Conservation (phyloP, 2,113 vertebrate species). For the Hippocampus abdominalis region DNA sequence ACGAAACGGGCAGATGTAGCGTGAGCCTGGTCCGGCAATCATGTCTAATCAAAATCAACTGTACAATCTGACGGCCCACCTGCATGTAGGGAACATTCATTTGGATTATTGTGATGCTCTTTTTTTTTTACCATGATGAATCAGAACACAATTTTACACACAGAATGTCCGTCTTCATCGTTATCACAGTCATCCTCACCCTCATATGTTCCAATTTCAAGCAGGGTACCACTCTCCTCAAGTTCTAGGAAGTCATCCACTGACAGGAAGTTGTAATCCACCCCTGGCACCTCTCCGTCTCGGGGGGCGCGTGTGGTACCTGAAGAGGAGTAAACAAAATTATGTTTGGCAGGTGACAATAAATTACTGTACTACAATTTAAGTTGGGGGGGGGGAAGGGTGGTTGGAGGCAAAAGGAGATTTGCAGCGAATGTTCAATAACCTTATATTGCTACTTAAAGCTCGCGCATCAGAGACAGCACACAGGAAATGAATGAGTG, state of each 20-base stretch:
- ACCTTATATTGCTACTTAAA: constrained; percentile 6
- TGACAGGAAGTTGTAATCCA: constrained; percentile 95
- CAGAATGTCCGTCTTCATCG: constrained; percentile 25
- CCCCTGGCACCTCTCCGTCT: constrained; percentile 90
- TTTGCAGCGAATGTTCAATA: neutral
- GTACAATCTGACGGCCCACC: constrained; percentile 22
- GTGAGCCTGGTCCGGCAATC: constrained; percentile 56
- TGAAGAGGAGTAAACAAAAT: constrained; percentile 43
- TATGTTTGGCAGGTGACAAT: constrained; percentile 9
- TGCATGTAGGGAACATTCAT: constrained; percentile 36
- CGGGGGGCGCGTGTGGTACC: constrained; percentile 92
- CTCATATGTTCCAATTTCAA: constrained; percentile 96
- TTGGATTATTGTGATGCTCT: constrained; percentile 23
- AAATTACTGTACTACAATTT: neutral
- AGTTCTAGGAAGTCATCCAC: constrained; percentile 90
- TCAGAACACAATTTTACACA: constrained; percentile 38
- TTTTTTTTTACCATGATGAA: constrained; percentile 31
- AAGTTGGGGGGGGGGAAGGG: neutral
- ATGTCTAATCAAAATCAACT: constrained; percentile 51
- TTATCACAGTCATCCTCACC: constrained; percentile 71
- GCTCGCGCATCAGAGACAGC: constrained; percentile 1
- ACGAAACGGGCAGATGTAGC: constrained; percentile 59
- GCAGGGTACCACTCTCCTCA: constrained; percentile 86
- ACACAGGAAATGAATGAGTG: constrained; percentile 9
- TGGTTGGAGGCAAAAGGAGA: neutral